Conservation (phyloP, 2,888 invertebrate species). For the Thelaira solivaga region DNA sequence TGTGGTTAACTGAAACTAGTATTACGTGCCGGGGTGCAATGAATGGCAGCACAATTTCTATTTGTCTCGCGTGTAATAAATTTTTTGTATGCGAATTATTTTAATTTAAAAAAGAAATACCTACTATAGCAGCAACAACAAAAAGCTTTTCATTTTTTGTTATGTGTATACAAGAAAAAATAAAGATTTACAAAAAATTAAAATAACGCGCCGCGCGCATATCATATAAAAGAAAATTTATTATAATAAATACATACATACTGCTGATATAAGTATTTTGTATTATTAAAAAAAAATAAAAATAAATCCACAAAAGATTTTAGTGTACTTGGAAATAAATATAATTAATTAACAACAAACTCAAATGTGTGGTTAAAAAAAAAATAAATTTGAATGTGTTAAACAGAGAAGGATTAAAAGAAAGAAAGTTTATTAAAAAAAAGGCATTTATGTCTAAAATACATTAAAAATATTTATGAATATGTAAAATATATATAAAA, state of each 20-base stretch:
- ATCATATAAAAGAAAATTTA: conserved; percentile 42
- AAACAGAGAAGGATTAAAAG: conserved; percentile 9
- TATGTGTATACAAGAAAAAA: conserved; percentile 42
- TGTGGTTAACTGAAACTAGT: conserved; percentile 73
- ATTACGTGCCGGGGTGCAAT: conserved; percentile 76
- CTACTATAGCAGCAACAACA: no score
- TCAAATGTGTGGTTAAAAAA: neutral
- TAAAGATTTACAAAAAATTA: conserved; percentile 26
- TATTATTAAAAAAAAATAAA: conserved; percentile 16
- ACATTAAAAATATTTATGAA: neutral
- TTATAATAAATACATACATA: conserved; percentile 36
- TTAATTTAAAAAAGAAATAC: conserved; percentile 63
- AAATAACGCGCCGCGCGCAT: conserved; percentile 53
- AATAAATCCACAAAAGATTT: conserved; percentile 26
- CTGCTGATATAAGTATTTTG: neutral
- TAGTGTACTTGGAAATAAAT: conserved; percentile 47
- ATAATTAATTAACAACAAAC: conserved; percentile 13
- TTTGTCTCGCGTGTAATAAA: conserved; percentile 67
- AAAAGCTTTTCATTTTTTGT: conserved; percentile 25
- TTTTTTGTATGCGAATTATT: conserved; percentile 55
- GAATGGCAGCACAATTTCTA: conserved; percentile 71
- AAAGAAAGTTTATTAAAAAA: neutral
- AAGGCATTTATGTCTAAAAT: neutral
- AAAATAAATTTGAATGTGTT: neutral
- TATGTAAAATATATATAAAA: neutral